A percentile compares a stretch with the other conserved stretches of the same genome.
Conservation (phyloP, 2,113 vertebrate species). For the Platichthys flesus region DNA sequence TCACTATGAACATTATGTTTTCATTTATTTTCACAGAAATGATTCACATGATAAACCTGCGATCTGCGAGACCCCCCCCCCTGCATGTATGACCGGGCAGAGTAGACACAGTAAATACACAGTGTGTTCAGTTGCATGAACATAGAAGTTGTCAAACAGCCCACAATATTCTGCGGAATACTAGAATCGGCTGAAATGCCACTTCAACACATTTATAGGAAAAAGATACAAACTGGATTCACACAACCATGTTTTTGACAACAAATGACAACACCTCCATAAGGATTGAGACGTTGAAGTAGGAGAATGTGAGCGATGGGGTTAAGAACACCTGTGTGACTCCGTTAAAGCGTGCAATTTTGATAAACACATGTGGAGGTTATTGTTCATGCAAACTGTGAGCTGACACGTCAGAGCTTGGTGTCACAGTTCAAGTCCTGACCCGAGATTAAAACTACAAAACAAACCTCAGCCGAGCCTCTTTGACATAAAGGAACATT, state of each 20-base stretch:
- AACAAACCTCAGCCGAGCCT: conserved; percentile 2
- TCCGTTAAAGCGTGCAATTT: conserved; percentile 36
- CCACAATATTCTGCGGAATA: background rate
- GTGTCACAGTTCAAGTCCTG: conserved; percentile 21
- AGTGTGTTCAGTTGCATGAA: conserved; percentile 20
- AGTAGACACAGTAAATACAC: conserved; percentile 6
- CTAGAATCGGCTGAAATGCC: background rate
- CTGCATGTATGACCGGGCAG: conserved; percentile 17
- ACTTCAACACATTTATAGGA: conserved; percentile 31
- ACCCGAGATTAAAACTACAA: conserved; percentile 32
- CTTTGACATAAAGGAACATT: background rate
- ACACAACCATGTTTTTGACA: conserved; percentile 25
- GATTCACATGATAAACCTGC: conserved; percentile 4
- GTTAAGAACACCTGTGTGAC: conserved; percentile 24
- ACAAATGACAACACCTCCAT: background rate
- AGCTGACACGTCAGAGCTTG: conserved; percentile 22
- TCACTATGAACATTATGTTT: conserved; percentile 32
- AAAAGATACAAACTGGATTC: conserved; percentile 49
- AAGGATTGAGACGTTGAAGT: background rate
- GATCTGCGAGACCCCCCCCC: background rate
- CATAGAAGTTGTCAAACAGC: background rate
- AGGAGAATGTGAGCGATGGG: conserved; percentile 1
- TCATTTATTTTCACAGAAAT: conserved; percentile 54
- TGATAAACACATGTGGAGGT: conserved; percentile 25
- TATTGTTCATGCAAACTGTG: conserved; percentile 50